phyloP scores from a whole-genome alignment of 2,888 invertebrate species.

The Meiosimyza platycephala region DNA sequence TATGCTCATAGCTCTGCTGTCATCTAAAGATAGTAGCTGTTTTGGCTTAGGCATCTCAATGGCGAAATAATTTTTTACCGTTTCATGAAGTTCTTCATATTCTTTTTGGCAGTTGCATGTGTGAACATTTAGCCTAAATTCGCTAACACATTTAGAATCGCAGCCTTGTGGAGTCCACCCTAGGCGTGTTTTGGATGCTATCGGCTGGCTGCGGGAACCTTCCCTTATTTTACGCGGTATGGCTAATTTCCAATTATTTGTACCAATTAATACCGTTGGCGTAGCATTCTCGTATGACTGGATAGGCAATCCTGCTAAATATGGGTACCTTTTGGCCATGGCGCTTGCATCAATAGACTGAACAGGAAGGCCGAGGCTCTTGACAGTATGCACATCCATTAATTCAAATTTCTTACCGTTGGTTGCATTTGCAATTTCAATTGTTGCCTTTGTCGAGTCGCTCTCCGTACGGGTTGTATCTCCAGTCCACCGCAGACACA shows the following conservation, averaged over 20 bases:
- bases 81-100: conserved; percentile 28
- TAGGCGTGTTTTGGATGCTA: conserved; percentile 36
- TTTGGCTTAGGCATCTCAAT: conserved; percentile 22
- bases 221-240: conserved; percentile 37
- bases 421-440: too few relatives aligned
- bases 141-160: not conserved
- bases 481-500: conserved; percentile 27
- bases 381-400: conserved; percentile 15
- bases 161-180: conserved; percentile 35
- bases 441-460: too few relatives aligned
- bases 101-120: conserved; percentile 29
- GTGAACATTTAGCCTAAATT: conserved; percentile 24
- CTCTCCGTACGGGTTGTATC: conserved; percentile 27
- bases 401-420: too few relatives aligned
- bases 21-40: conserved; percentile 32
- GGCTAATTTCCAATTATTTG: conserved; percentile 34
- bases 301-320: conserved; percentile 18
- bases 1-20: conserved; percentile 32
- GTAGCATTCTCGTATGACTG: conserved; percentile 18
- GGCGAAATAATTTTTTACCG: conserved; percentile 28
- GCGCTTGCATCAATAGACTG: conserved; percentile 10
- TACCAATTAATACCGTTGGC: conserved; percentile 24
- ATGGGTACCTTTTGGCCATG: not conserved
- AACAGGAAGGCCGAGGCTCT: conserved; percentile 10
- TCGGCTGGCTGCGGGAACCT: conserved; percentile 26